Base-by-base conservation (phyloP, 2,113 vertebrate genomes). In the Panthera leo region DNA sequence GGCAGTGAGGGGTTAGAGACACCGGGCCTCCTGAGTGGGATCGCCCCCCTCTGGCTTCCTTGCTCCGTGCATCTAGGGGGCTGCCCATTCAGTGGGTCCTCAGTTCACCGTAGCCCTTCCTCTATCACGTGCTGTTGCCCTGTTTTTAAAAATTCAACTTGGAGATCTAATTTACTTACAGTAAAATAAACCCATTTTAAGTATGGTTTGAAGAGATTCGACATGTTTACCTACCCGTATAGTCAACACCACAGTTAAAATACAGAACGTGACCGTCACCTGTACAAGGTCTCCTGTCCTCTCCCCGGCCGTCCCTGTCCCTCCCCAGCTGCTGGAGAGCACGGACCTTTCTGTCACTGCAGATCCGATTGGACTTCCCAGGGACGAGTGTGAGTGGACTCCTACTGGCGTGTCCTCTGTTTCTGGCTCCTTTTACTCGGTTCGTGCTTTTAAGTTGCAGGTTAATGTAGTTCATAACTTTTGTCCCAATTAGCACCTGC, bases 11-110 rank as follows among this genome's bases (percentile, higher is more conserved):
- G 25, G 11, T 13, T 2, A 0, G 23, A 14, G 71, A 73, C 55
- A 18, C 55, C 4, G 1, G 53, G 55, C 18, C 18, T 14, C 53
- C 53, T 15, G 15, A 16, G 53, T 4, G 13, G 53, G 51, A 53
- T 16, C 4, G 53, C 14, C 53, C 53, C n/a, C 71, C 71, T 42
- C 71, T 1, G 71, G 71, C 71, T 10, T 73, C 36, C 21, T 23
- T 2, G 21, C 10, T n/a, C 11, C 5, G 5, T 0, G 36, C 5
- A 12, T 5, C 36, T 25, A 3, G 11, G 21, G 36, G 5, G 36
- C 11, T 15, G 25, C 25, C 70, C n/a, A 29, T 42, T 76, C 29
- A 31, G 42, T 9, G 29, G 45, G n/a, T 29, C 31, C 55, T 39
- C 31, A 45, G 5, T 18, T 67, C 25, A 39, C 1, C 51, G 19